Evolutionary conservation across 2,113 vertebrate species (phyloP), one percentile per base, ranked within the genome.

Genomic region (Dermatemys mawii): DNA sequence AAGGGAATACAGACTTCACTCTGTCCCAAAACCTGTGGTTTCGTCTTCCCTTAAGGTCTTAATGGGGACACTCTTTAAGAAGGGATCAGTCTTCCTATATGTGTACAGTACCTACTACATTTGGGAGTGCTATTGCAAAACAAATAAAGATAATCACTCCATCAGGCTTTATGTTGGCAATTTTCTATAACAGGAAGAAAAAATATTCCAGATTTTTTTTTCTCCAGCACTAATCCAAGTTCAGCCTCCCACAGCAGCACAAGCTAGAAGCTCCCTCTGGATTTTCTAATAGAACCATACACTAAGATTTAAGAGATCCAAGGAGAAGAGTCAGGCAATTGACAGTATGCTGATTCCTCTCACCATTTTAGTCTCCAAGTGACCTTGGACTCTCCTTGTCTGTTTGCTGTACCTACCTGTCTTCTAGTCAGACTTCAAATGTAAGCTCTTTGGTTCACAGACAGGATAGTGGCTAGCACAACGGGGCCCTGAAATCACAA

Each of bases 361-460:
- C 48, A 92, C 26, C 14, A 44, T 84, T 78, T 55, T 0, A 0
- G 26, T 76, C 38, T 46, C 73, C 81, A 53, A 86, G 49, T 51
- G 6, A 49, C 29, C 0, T 14, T 48, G 41, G 50, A 76, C 1
- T 7, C 16, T 84, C 70, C n/a, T 41, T 38, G 51, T 41, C 4
- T 0, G 1, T 41, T 11, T 4, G 2, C 11, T 38, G 48, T 44
- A 10, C 1, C 2, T 0, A 35, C 11, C 4, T 41, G 41, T 89
- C 79, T 60, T 78, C 1, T 0, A 21, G 22, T 46, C n/a, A 5
- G 1, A n/a, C 70, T 49, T 13, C 11, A 3, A 67, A 0, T 27
- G 4, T 0, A 11, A 90, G 27, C 50, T 46, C 80, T 75, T 46
- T 46, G 24, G 41, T 76, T 76, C 24, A 46, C 24, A 24, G 63